These are phyloP conservation scores for Dicrurus megarhynchus DNA, from an alignment of 2,113 vertebrate species.

Conservation along the genomic window DNA sequence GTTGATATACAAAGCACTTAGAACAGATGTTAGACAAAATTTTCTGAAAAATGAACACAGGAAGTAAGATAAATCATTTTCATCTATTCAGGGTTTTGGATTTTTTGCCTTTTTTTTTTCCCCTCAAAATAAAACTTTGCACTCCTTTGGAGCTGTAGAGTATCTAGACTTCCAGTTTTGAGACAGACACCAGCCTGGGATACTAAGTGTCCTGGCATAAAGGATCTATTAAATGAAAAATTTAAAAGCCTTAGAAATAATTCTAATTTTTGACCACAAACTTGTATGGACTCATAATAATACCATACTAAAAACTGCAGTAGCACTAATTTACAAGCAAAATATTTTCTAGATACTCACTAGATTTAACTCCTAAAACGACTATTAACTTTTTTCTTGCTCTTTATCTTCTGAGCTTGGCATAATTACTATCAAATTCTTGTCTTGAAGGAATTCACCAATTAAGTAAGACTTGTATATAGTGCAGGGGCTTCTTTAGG, in stretches of 20 bases:
- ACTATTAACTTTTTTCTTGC: background rate
- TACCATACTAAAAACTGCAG: background rate
- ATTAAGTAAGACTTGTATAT: background rate
- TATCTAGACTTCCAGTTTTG: background rate
- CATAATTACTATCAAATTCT: background rate
- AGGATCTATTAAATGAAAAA: background rate
- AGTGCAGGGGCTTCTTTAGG: background rate
- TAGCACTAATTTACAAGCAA: background rate
- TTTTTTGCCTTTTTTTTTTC: background rate
- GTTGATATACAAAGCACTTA: background rate
- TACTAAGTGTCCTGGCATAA: background rate
- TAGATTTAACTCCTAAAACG: background rate
- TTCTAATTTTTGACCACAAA: background rate
- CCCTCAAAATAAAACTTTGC: background rate
- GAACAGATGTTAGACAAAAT: background rate
- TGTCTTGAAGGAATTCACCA: background rate
- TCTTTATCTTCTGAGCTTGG: background rate
- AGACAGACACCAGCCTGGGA: background rate
- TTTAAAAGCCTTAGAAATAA: background rate
- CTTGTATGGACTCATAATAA: background rate
- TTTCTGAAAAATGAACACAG: background rate
- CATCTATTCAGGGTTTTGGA: background rate
- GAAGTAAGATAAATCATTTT: background rate
- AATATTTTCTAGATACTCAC: background rate
- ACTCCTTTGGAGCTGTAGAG: background rate